phyloP scores from a whole-genome alignment of 2,888 invertebrate species.

The Drosophila pseudotakahashii region DNA sequence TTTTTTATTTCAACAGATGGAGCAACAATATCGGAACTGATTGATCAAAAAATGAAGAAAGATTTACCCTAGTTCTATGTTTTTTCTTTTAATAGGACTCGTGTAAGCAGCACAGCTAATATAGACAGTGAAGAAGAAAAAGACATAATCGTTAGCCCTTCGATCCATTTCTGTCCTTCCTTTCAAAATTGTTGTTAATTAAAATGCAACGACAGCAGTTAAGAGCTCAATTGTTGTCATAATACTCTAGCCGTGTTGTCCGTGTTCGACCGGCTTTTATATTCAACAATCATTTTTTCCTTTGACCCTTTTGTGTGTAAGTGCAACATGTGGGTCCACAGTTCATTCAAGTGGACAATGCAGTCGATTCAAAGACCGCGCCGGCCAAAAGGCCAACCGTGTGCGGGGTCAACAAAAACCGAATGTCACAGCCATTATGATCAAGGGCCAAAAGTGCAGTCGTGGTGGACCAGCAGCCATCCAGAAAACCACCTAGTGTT shows the following conservation, averaged over 20 bases:
- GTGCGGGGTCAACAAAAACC: constrained; percentile 27
- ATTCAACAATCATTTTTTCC: constrained; percentile 16
- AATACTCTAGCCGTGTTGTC: constrained; percentile 64
- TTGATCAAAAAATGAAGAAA: no score
- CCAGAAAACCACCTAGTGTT: constrained; percentile 33
- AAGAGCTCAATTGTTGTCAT: constrained; percentile 68
- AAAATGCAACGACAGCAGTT: constrained; percentile 51
- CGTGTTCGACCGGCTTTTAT: constrained; percentile 14
- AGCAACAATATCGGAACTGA: no score
- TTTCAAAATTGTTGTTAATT: constrained; percentile 48
- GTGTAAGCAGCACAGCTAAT: no score
- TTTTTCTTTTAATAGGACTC: no score
- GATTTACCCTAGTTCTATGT: no score
- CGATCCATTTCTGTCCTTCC: no score
- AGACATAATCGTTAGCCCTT: no score
- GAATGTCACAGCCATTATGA: constrained; percentile 63
- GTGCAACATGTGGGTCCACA: constrained; percentile 29
- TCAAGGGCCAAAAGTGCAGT: constrained; percentile 50
- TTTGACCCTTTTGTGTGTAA: constrained; percentile 1
- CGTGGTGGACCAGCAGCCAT: neutral
- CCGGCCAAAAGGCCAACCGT: constrained; percentile 37
- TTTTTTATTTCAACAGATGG: no score
- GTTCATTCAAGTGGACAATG: constrained; percentile 46
- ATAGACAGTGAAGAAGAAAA: no score
- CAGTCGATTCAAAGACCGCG: constrained; percentile 54